Evolutionary conservation across 2,888 invertebrate genomes (phyloP).

Genomic region (Drepanosiphum platanoidis): DNA sequence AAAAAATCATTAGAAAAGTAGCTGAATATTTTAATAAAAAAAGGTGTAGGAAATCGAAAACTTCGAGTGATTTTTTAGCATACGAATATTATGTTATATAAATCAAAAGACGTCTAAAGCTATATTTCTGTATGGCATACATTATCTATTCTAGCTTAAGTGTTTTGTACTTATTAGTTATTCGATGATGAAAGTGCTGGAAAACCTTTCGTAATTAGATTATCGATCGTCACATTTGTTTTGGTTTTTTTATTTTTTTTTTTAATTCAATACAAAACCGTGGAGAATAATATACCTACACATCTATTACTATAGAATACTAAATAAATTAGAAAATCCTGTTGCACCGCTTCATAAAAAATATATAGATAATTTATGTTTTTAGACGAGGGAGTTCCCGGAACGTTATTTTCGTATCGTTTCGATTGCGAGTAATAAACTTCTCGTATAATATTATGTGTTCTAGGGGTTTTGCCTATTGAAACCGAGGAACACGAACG

Average conservation of each 20-base stretch:
- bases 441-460: no score
- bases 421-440: background rate
- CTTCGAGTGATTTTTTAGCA: background rate
- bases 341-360: background rate
- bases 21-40: background rate
- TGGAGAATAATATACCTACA: background rate
- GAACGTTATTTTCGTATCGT: background rate
- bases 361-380: background rate
- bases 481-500: background rate
- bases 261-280: background rate
- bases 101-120: background rate
- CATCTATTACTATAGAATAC: background rate
- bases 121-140: background rate
- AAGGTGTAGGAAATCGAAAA: background rate
- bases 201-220: background rate
- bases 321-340: background rate
- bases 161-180: background rate
- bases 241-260: background rate
- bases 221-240: background rate
- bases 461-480: background rate
- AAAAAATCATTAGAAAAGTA: background rate
- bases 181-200: background rate
- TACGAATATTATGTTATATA: background rate
- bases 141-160: no score
- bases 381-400: background rate